These are phyloP conservation scores for Eufriesea mexicana DNA, from an alignment of 1,140 invertebrate species.

Conservation along the genomic window DNA sequence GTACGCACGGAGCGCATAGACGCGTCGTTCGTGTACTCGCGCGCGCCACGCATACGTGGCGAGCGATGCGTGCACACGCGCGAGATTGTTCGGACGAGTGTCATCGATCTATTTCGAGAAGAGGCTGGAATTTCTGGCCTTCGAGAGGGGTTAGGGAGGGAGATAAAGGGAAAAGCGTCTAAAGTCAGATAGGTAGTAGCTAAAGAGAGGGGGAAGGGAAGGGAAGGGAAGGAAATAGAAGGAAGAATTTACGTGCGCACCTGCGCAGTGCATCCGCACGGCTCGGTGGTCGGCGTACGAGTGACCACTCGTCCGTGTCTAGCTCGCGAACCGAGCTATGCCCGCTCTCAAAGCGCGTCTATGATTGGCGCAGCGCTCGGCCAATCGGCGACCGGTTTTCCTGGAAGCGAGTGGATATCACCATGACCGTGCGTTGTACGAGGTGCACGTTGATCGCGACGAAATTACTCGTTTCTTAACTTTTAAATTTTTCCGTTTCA, in stretches of 20 bases:
- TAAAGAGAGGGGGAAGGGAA: conserved; percentile 16
- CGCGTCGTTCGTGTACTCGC: not conserved
- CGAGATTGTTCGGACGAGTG: conserved; percentile 77
- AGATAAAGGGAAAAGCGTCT: conserved; percentile 33
- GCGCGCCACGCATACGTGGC: conserved; percentile 7
- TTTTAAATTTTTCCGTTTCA: not conserved
- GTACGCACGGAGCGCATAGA: not conserved
- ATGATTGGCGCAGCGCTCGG: conserved; percentile 48
- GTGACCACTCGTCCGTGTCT: conserved; percentile 56
- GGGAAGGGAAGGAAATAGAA: conserved; percentile 62
- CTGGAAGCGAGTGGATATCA: conserved; percentile 32
- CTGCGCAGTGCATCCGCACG: conserved; percentile 63
- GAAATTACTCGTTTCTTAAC: not conserved
- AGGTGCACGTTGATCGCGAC: conserved; percentile 15
- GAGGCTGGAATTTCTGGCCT: conserved; percentile 80
- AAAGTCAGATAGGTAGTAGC: conserved; percentile 20
- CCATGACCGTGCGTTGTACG: conserved; percentile 17
- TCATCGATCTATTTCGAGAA: conserved; percentile 81
- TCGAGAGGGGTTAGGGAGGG: conserved; percentile 58
- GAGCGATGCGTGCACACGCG: conserved; percentile 53
- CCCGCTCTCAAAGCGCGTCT: not conserved
- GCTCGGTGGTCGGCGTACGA: conserved; percentile 70
- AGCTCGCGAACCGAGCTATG: conserved; percentile 45
- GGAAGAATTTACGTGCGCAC: conserved; percentile 44
- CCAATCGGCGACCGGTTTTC: conserved; percentile 44